These are phyloP conservation scores for Cantharis rustica DNA, from an alignment of 2,888 invertebrate species.

Conservation along the genomic window DNA sequence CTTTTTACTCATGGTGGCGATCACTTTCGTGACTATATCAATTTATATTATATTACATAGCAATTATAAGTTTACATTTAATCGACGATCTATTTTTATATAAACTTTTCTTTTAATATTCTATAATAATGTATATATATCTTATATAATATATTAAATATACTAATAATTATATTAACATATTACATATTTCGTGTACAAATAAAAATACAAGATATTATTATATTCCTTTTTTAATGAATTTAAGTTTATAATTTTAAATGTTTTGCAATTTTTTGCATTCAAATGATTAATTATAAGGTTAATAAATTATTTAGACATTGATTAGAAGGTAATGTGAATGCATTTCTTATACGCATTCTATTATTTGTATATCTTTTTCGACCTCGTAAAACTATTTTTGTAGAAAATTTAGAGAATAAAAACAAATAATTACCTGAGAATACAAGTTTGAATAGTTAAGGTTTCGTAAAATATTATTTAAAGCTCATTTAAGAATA, in stretches of 20 bases:
- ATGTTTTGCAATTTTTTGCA: not conserved
- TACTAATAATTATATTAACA: too few relatives aligned
- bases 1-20: too few relatives aligned
- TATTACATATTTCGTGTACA: not conserved
- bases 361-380: not conserved
- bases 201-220: not conserved
- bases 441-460: not conserved
- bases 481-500: not conserved
- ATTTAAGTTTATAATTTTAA: not conserved
- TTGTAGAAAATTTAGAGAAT: not conserved
- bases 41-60: too few relatives aligned
- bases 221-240: not conserved
- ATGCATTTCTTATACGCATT: not conserved
- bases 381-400: not conserved
- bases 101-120: too few relatives aligned
- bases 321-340: not conserved
- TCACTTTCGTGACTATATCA: too few relatives aligned
- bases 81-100: too few relatives aligned
- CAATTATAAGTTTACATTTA: too few relatives aligned
- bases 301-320: not conserved
- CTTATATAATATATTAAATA: too few relatives aligned
- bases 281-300: not conserved
- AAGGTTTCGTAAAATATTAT: not conserved
- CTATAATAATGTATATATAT: too few relatives aligned
- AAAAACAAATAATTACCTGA: not conserved